Conservation (phyloP, 2,113 vertebrate species). For the Struthio camelus region DNA sequence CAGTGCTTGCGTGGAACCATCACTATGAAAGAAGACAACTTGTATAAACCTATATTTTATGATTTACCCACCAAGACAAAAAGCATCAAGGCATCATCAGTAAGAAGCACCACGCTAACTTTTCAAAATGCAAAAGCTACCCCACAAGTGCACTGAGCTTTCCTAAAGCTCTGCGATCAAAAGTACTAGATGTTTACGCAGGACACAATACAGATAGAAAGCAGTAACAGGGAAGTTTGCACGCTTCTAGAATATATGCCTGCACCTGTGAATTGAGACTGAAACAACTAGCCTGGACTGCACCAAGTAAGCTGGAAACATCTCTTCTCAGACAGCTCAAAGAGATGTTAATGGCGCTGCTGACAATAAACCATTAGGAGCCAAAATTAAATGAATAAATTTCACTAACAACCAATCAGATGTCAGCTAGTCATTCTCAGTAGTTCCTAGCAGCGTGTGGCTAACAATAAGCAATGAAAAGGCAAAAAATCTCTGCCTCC, state of each 20-base stretch:
- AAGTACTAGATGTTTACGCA: not conserved
- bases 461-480: not conserved
- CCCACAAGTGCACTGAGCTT: not conserved
- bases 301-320: not conserved
- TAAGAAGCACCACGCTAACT: not conserved
- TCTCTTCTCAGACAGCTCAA: not conserved
- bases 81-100: not conserved
- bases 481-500: not conserved
- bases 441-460: not conserved
- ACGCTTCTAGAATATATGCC: not conserved
- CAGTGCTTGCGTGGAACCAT: slow-evolving; percentile 88
- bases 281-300: not conserved
- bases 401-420: not conserved
- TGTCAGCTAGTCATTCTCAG: not conserved
- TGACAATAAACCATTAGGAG: not conserved
- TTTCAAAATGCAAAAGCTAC: not conserved
- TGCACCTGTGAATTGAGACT: not conserved
- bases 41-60: not conserved
- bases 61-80: not conserved
- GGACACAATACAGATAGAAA: not conserved
- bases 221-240: not conserved
- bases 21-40: slow-evolving; percentile 74
- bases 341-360: not conserved
- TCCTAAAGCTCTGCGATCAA: not conserved
- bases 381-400: not conserved